phyloP scores from a whole-genome alignment of 2,797 vertebrate genomes.

The Nyctalus aviator region DNA sequence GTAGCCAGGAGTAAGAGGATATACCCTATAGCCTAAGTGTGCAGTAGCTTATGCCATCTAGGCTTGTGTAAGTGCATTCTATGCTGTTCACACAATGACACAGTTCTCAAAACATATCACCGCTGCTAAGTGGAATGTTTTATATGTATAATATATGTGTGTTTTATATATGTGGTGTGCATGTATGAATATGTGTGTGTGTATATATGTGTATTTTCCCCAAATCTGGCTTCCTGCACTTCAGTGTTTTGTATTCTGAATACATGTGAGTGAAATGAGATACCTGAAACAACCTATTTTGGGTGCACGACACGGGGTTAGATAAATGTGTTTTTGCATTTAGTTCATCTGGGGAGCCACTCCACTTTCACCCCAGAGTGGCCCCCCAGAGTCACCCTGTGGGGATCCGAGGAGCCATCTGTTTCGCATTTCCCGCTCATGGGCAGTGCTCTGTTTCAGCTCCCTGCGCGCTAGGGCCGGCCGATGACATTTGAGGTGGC shows the following conservation, averaged over 20 bases:
- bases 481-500: slow-evolving; percentile 82
- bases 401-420: slow-evolving; percentile 72
- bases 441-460: slow-evolving; percentile 75
- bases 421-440: slow-evolving; percentile 76
- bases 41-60: background rate
- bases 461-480: slow-evolving; percentile 76
- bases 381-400: slow-evolving; percentile 62
- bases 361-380: slow-evolving; percentile 8
- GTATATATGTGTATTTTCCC: background rate
- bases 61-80: background rate
- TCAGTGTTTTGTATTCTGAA: background rate
- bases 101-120: background rate
- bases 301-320: background rate
- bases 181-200: background rate
- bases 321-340: background rate
- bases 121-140: background rate
- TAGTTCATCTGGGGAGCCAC: slow-evolving; percentile 15
- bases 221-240: background rate
- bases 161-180: background rate
- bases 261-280: background rate
- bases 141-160: background rate
- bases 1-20: too few relatives aligned
- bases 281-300: background rate
- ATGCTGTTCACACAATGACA: background rate
- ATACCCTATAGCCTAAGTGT: too few relatives aligned